A percentile compares a stretch with the other conserved stretches of the same genome.
Evolutionary conservation across 2,888 invertebrate species (phyloP).

Genomic region (Leistus spinibarbis): DNA sequence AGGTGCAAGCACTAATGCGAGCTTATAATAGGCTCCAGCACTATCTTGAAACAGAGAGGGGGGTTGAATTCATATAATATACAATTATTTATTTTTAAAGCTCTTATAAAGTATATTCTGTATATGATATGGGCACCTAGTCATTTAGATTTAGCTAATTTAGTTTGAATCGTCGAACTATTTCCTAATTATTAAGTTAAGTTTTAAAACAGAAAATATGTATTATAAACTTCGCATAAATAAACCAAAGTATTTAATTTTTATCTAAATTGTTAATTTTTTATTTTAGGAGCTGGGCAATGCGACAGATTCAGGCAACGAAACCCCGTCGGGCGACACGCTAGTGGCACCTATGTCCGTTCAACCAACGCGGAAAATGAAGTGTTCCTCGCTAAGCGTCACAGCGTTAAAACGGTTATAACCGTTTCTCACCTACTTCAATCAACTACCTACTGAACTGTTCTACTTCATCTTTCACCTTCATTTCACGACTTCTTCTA

Average conservation of each 20-base stretch:
- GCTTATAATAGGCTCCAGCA: too few relatives aligned
- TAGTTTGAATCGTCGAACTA: not conserved
- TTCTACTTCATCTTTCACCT: not conserved
- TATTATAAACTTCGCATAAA: not conserved
- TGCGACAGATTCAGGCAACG: conserved; percentile 55
- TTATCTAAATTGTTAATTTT: not conserved
- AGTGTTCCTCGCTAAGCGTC: conserved; percentile 68
- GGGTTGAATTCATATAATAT: too few relatives aligned
- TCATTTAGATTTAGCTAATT: too few relatives aligned
- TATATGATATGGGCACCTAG: too few relatives aligned
- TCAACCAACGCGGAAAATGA: conserved; percentile 82
- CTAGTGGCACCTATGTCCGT: conserved; percentile 81
- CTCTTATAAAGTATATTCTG: too few relatives aligned
- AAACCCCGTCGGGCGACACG: conserved; percentile 58
- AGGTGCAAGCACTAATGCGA: too few relatives aligned
- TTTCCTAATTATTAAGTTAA: too few relatives aligned
- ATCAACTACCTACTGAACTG: not conserved
- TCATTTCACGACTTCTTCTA: not conserved
- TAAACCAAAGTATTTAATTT: not conserved
- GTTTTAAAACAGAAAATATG: not conserved
- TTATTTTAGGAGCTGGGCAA: conserved; percentile 75
- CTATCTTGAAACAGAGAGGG: too few relatives aligned
- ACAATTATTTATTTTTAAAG: too few relatives aligned
- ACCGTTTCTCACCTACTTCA: conserved; percentile 46
- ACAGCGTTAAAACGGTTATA: conserved; percentile 75